Evolutionary conservation across 2,797 vertebrate genomes (phyloP).

Genomic region (Hephaestus fuliginosus): DNA sequence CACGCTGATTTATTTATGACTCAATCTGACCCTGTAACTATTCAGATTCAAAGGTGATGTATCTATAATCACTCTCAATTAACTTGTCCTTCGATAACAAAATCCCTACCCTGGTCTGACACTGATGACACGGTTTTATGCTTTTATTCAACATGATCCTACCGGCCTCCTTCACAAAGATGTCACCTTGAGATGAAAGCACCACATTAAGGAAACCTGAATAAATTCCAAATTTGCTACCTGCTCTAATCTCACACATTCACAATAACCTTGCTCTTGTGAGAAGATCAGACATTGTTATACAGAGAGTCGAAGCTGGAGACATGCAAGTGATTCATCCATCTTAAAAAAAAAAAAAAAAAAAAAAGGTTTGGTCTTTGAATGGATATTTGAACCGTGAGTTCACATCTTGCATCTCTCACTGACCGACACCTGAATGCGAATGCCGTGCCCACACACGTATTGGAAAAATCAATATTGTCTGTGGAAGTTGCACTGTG

Average conservation of each 20-base stretch:
- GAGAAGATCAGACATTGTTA: constrained; percentile 27
- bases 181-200: constrained; percentile 42
- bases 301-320: constrained; percentile 42
- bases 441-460: constrained; percentile 19
- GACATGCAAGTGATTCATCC: constrained; percentile 35
- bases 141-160: constrained; percentile 16
- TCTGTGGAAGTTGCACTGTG: constrained; percentile 14
- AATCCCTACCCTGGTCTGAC: constrained; percentile 28
- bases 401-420: constrained; percentile 28
- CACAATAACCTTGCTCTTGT: constrained; percentile 48
- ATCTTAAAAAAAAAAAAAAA: constrained; percentile 34
- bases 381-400: constrained; percentile 43
- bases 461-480: constrained; percentile 22
- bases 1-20: constrained; percentile 46
- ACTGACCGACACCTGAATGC: constrained; percentile 31
- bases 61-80: constrained; percentile 43
- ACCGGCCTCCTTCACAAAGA: neutral
- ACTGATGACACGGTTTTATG: neutral
- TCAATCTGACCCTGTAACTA: constrained; percentile 32
- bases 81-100: constrained; percentile 42
- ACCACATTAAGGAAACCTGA: constrained; percentile 20
- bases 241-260: constrained; percentile 30
- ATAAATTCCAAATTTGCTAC: constrained; percentile 14
- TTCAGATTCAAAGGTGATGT: constrained; percentile 48
- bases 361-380: constrained; percentile 14